Evolutionary conservation across 2,888 invertebrate species (phyloP).

Genomic region (Melitaea athalia): DNA sequence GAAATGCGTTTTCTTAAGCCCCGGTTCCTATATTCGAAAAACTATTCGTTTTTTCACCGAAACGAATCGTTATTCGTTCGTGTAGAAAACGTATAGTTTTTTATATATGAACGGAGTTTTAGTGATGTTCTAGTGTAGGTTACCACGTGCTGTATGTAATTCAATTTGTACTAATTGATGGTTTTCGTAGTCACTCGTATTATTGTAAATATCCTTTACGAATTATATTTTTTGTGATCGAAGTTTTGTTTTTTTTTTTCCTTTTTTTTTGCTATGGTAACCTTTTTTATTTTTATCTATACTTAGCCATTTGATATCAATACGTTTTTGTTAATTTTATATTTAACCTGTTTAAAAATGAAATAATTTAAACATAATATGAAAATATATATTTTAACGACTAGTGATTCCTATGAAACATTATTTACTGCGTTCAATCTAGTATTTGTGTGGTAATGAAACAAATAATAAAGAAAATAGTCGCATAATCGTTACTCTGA

Average conservation of each 20-base stretch:
- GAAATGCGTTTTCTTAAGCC: background rate
- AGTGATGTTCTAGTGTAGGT: slow-evolving; percentile 39
- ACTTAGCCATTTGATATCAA: background rate
- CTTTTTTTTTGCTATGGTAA: slow-evolving; percentile 17
- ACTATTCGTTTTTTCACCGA: no score
- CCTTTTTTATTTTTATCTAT: slow-evolving; percentile 12
- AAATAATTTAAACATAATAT: slow-evolving; percentile 9
- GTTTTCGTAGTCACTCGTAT: slow-evolving; percentile 57
- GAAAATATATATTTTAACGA: slow-evolving; percentile 9
- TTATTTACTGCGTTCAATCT: slow-evolving; percentile 23
- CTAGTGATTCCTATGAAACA: slow-evolving; percentile 35
- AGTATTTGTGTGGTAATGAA: slow-evolving; percentile 24
- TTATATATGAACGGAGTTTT: background rate
- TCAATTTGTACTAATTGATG: slow-evolving; percentile 37
- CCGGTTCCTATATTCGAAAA: no score
- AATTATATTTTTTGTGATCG: slow-evolving; percentile 79
- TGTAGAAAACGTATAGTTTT: no score
- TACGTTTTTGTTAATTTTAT: background rate
- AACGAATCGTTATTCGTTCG: no score
- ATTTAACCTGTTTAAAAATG: slow-evolving; percentile 1
- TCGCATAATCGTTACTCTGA: slow-evolving; percentile 30
- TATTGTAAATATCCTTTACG: slow-evolving; percentile 72
- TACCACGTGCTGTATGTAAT: slow-evolving; percentile 46
- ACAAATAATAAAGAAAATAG: slow-evolving; percentile 21
- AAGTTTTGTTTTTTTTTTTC: slow-evolving; percentile 47